Evolutionary conservation across 2,113 vertebrate genomes (phyloP), one percentile per base, ranked within the genome.

Genomic region (Tautogolabrus adspersus): DNA sequence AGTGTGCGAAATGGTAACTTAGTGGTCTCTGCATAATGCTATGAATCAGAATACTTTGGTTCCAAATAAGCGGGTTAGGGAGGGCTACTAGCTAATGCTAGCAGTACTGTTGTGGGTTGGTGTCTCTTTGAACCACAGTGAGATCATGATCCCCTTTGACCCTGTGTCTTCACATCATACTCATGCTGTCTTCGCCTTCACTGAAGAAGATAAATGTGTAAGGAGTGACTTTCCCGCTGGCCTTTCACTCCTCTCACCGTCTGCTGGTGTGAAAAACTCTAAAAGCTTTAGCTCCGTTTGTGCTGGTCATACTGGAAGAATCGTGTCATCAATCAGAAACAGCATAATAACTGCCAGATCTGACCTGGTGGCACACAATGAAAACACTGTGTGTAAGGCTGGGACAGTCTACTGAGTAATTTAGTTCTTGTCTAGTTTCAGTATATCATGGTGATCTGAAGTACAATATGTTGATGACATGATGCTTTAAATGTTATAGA

Each of bases 271-370:
- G 54, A 79, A 65, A 79, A 76, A 51, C 63, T 61, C 55, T 72
- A 21, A 72, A 60, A 75, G 66, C 63, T 72, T 79, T 68, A 65
- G 58, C 23, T 76, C 34, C 6, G 12, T 66, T 69, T 76, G 34
- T 40, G 58, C 54, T 46, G 54, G 61, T 46, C 58, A 1, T 49
- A 49, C 61, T 18, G 49, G 49, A 78, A 21, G 61, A 75, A n/a
- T 47, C 5, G 1, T 67, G 58, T 72, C 79, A 67, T 82, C 74
- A 85, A 85, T 85, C 83, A 85, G 56, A 66, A 73, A 23, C 49
- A 13, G 55, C 63, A 26, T 49, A 69, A 77, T 55, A 55, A 46
- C 68, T 77, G 63, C 46, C 59, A 66, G 19, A 81, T 66, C 51
- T 2, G n/a, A 58, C 70, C 21, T 21, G 19, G 70, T 71, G 61